phyloP scores from a whole-genome alignment of 2,888 invertebrate genomes.

The Orchestes rusci region DNA sequence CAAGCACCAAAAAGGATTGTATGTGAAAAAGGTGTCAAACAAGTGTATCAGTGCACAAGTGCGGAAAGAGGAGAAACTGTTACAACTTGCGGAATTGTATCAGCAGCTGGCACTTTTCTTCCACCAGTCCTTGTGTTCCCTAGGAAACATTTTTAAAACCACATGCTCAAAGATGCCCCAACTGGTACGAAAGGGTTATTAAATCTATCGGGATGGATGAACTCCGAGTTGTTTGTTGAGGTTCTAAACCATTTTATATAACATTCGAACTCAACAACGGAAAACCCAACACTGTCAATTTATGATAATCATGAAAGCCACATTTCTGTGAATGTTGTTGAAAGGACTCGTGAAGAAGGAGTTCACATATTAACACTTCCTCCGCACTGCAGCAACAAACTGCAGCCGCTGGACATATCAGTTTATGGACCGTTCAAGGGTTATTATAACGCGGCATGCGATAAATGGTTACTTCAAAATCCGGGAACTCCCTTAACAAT shows the following conservation, averaged over 20 bases:
- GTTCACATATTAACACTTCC: neutral
- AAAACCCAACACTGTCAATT: conserved; percentile 23
- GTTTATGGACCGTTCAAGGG: conserved; percentile 3
- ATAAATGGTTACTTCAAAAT: conserved; percentile 13
- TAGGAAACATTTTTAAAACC: conserved; percentile 32
- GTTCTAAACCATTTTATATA: conserved; percentile 39
- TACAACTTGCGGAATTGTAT: conserved; percentile 34
- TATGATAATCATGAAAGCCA: neutral
- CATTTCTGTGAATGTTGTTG: neutral
- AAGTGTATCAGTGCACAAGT: conserved; percentile 34
- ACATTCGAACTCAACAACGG: conserved; percentile 22
- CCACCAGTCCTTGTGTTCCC: conserved; percentile 37
- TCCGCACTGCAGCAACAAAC: neutral
- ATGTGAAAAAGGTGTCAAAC: conserved; percentile 26
- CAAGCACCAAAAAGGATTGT: conserved; percentile 27
- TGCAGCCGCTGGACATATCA: neutral
- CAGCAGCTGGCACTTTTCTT: conserved; percentile 28
- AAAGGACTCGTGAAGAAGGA: neutral
- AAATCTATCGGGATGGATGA: conserved; percentile 38
- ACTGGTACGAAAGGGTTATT: conserved; percentile 36
- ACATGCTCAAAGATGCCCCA: conserved; percentile 36
- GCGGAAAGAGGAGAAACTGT: conserved; percentile 37
- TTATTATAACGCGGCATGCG: conserved; percentile 8
- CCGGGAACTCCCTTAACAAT: conserved; percentile 13
- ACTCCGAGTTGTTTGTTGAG: conserved; percentile 32